Base-by-base conservation (phyloP, 1,140 invertebrate genomes). In the Brachystomella parvula region DNA sequence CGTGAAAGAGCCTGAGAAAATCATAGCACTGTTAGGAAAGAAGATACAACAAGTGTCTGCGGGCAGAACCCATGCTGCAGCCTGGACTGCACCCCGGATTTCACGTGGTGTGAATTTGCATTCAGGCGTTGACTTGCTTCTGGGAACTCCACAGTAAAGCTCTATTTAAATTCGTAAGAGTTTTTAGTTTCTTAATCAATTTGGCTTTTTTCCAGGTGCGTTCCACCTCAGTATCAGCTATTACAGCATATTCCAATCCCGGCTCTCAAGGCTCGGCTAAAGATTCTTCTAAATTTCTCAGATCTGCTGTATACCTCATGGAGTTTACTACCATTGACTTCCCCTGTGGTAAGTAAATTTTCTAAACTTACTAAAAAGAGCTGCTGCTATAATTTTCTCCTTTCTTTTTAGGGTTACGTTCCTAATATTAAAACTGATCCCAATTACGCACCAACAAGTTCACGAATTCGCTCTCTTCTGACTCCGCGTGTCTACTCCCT, bases 251-350 rank as follows among this genome's bases (percentile, higher is more conserved):
- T 81, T 32, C 76, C 80, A n/a, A 77, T 83, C 59, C 76, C 79
- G 53, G 77, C 80, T 3, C 81, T 86, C 24, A 79, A 82, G 70
- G 78, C 79, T 9, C 74, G 85, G 57, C 76, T 87, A 9, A 80
- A 79, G 63, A 78, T 86, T 9, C 77, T 87, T 2, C 81, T 84
- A 72, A 81, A 81, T 66, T 86, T 86, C 75, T 86, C 84, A 28
- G 83, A 86, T 76, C 78, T 84, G 24, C 76, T 87, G 28, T 86
- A 85, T 74, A 79, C 80, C 0, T 83, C 82, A 35, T 86, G 85
- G 85, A 79, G 81, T 58, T 78, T 86, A 12, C 77, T 86, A 59
- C 82, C 84, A 21, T 76, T 86, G 2, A 77, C 77, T 63, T 71
- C 77, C 21, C 74, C 79, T 47, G 76, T 77, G 44, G 63, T 66